Evolutionary conservation across 2,113 vertebrate species (phyloP).

Genomic region (Phyllopteryx taeniolatus): DNA sequence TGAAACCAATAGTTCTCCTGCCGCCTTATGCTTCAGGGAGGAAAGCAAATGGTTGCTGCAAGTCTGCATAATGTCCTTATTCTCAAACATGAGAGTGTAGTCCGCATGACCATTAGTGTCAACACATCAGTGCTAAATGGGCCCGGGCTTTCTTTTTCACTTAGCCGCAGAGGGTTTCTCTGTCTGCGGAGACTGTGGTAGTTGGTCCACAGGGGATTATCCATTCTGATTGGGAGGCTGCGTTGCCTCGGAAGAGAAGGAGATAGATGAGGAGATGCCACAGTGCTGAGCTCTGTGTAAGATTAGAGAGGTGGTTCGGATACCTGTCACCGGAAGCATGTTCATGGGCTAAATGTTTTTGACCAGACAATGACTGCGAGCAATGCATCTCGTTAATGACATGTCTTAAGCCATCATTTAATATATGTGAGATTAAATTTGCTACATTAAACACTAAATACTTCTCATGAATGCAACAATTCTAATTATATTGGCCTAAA

Average conservation of each 20-base stretch:
- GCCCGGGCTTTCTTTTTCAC: constrained; percentile 57
- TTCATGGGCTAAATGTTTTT: constrained; percentile 70
- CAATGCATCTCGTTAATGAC: constrained; percentile 44
- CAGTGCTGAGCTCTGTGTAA: constrained; percentile 52
- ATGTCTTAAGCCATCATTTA: constrained; percentile 54
- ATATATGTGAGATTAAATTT: constrained; percentile 34
- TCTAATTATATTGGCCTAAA: no score
- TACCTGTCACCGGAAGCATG: constrained; percentile 63
- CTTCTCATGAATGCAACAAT: constrained; percentile 4
- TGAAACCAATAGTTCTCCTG: constrained; percentile 60
- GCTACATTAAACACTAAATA: constrained; percentile 36
- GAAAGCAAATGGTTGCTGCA: constrained; percentile 36
- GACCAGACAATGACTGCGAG: constrained; percentile 59
- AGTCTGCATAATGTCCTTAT: constrained; percentile 69
- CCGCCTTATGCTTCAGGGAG: constrained; percentile 52
- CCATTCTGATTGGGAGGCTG: constrained; percentile 69
- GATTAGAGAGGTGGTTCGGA: constrained; percentile 68
- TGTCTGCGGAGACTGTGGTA: constrained; percentile 53
- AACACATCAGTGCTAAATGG: constrained; percentile 60
- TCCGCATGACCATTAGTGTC: constrained; percentile 65
- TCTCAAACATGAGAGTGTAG: constrained; percentile 69
- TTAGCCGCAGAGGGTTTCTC: constrained; percentile 46
- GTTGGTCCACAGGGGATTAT: constrained; percentile 73
- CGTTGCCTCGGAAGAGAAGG: constrained; percentile 59
- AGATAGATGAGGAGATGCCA: constrained; percentile 67